phyloP scores from a whole-genome alignment of 2,797 vertebrate species.

The Rhabdomys pumilio region DNA sequence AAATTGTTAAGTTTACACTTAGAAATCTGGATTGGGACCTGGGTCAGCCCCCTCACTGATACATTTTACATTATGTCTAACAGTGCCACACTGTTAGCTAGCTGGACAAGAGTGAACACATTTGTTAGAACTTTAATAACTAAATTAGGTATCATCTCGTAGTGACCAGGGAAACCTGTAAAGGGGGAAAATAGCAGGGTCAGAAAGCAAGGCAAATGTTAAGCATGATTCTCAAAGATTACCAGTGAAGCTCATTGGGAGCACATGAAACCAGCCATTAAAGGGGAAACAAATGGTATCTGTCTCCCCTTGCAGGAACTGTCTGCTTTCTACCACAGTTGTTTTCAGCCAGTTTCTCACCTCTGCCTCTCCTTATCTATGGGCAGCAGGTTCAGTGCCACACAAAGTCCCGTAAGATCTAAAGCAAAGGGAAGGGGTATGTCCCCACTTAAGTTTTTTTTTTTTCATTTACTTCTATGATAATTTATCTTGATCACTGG shows the following conservation, averaged over 20 bases:
- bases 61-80: background rate
- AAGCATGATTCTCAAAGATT: conserved; percentile 34
- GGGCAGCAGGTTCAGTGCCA: background rate
- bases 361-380: background rate
- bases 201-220: background rate
- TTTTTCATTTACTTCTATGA: background rate
- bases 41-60: background rate
- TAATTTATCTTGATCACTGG: background rate
- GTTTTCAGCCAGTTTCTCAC: background rate
- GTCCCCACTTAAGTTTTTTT: accelerated
- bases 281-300: background rate
- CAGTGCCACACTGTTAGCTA: background rate
- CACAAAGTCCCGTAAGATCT: background rate
- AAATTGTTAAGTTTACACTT: background rate
- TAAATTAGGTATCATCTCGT: background rate
- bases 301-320: background rate
- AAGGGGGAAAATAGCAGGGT: background rate
- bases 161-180: background rate
- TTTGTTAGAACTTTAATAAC: background rate
- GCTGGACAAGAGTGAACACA: background rate
- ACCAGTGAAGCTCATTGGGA: background rate
- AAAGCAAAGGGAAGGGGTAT: background rate
- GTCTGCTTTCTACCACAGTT: too few relatives aligned
- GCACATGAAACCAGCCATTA: background rate
- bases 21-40: background rate